Evolutionary conservation across 2,113 vertebrate species (phyloP).

Genomic region (Donacobius atricapilla): DNA sequence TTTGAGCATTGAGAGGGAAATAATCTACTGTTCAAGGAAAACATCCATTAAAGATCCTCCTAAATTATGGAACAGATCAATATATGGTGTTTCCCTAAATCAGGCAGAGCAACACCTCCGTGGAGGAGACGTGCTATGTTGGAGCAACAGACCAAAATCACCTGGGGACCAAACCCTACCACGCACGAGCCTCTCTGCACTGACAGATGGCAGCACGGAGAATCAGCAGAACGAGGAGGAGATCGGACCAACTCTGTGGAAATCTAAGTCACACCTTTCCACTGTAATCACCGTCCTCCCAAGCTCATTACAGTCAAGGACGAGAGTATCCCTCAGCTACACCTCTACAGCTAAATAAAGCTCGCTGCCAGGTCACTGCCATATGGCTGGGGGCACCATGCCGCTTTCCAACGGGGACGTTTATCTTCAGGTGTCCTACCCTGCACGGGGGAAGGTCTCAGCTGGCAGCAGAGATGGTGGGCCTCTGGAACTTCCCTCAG

Average conservation of each 20-base stretch:
- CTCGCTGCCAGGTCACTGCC: neutral
- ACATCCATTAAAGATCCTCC: neutral
- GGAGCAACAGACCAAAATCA: neutral
- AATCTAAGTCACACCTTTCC: neutral
- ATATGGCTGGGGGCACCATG: neutral
- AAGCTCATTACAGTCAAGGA: neutral
- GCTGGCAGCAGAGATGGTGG: neutral
- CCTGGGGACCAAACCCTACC: neutral
- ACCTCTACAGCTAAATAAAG: neutral
- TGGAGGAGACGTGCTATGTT: accelerated
- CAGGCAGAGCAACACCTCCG: neutral
- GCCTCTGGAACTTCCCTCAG: neutral
- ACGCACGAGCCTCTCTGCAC: accelerated
- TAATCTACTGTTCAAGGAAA: neutral
- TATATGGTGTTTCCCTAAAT: neutral
- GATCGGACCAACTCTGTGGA: neutral
- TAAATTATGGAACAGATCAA: neutral
- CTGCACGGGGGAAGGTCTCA: neutral
- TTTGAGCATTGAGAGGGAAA: neutral
- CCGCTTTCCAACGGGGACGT: neutral
- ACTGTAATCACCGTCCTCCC: neutral
- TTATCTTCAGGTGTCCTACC: neutral
- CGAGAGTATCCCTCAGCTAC: neutral
- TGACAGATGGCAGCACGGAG: accelerated
- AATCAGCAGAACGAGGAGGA: neutral